Evolutionary conservation across 2,113 vertebrate species (phyloP), one percentile per base, ranked within the genome.

Genomic region (Cyrtonyx montezumae): DNA sequence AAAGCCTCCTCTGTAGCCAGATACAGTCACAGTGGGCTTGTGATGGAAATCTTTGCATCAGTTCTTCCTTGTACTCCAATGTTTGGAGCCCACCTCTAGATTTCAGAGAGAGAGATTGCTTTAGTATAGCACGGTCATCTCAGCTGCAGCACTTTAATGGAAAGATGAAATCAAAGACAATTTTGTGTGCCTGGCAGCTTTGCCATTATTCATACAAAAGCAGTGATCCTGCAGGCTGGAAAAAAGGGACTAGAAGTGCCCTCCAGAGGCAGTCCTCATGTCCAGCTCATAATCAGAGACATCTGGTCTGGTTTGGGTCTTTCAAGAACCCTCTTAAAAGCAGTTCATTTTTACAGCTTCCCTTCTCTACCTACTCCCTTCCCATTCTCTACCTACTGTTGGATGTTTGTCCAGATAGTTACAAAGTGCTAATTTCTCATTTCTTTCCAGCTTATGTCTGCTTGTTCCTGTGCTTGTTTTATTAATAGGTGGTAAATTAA

Each of bases 191-290:
- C 46, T 56, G 45, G 9, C 51, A 53, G 51, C 37, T 79, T 85
- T 94, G 68, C 43, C 8, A 2, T 77, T 66, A 36, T 42, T 81
- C 17, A 22, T 86, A 21, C 13, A 79, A 78, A 89, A n/a, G 16
- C 21, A 10, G 16, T 28, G 48, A 53, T 58, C 30, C 40, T 43
- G 21, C 46, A 62, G 79, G 23, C 69, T 88, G 55, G 43, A 66
- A 71, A 91, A 86, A 43, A 48, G 88, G 77, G 93, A 59, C 25
- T 51, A 55, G 81, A 93, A 85, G 76, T 91, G 87, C 68, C 73
- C 68, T 90, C 82, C 85, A 93, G 69, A 95, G 93, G 77, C 73
- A 63, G 43, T 93, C 13, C 28, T 83, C 17, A 6, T 7, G 26
- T 32, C 4, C 3, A 6, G 55, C 13, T 77, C 59, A 13, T 49